A percentile compares a stretch with the other conserved stretches of the same genome.
phyloP scores from a whole-genome alignment of 1,140 invertebrate species.

The Sweltsa coloradensis region DNA sequence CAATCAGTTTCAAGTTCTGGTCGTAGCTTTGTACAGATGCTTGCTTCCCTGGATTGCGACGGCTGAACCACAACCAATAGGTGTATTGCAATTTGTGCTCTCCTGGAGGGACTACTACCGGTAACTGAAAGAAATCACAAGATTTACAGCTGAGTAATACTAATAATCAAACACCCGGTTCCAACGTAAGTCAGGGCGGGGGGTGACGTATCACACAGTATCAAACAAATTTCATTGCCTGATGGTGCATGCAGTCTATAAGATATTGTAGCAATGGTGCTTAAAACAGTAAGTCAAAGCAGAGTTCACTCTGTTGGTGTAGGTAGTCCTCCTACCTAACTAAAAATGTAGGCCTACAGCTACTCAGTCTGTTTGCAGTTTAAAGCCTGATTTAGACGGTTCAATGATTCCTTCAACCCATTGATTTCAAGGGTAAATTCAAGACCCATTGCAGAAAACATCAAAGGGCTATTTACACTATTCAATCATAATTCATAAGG shows the following conservation, averaged over 20 bases:
- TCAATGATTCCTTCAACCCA: too few species aligned
- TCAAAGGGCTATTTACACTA: too few species aligned
- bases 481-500: too few species aligned
- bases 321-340: too few species aligned
- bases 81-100: constrained; percentile 82
- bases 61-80: constrained; percentile 84
- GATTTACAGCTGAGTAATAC: neutral
- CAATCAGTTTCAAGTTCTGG: constrained; percentile 68
- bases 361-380: too few species aligned
- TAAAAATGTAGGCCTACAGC: too few species aligned
- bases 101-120: constrained; percentile 52
- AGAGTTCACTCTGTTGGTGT: constrained; percentile 18
- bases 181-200: constrained; percentile 1
- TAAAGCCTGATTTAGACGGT: too few species aligned
- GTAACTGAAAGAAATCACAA: constrained; percentile 27
- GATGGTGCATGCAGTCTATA: neutral
- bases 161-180: neutral
- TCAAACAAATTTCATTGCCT: constrained; percentile 3
- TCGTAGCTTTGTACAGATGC: constrained; percentile 52
- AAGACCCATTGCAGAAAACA: too few species aligned
- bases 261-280: constrained; percentile 1
- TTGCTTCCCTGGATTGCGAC: constrained; percentile 54
- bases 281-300: constrained; percentile 6
- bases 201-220: neutral
- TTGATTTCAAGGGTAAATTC: too few species aligned